These are phyloP conservation scores for Chrysochloris asiatica DNA, from an alignment of 2,113 vertebrate genomes.

Conservation along the genomic window DNA sequence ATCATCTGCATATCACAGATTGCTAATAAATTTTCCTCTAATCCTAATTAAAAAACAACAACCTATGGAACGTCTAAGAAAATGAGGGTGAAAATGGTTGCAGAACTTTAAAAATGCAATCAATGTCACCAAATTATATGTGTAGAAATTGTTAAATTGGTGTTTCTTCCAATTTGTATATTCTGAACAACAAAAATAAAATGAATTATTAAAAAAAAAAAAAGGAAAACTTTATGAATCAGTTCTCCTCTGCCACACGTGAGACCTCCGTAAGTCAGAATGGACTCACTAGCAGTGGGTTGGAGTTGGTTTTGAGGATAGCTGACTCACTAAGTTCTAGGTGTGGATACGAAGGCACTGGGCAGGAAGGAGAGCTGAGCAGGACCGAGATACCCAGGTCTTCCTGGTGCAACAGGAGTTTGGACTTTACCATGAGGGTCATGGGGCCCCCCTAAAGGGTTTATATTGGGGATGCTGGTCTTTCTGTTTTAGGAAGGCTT, in stretches of 20 bases:
- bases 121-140: neutral
- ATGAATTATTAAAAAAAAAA: neutral
- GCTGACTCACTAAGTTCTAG: neutral
- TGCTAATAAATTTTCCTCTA: no score
- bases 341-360: neutral
- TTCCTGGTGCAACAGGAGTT: neutral
- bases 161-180: neutral
- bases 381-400: neutral
- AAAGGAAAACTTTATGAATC: neutral
- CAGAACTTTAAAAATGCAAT: neutral
- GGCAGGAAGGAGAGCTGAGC: neutral
- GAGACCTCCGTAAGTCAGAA: neutral
- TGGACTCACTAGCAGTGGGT: neutral
- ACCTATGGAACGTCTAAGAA: neutral
- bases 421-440: neutral
- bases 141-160: neutral
- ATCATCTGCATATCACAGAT: no score
- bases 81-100: neutral
- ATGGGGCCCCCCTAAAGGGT: neutral
- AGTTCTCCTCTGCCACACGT: neutral
- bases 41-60: no score
- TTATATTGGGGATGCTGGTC: neutral
- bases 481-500: neutral
- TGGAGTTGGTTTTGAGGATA: neutral
- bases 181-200: neutral